Evolutionary conservation across 2,888 invertebrate genomes (phyloP).

Genomic region (Steinernema scapterisci): DNA sequence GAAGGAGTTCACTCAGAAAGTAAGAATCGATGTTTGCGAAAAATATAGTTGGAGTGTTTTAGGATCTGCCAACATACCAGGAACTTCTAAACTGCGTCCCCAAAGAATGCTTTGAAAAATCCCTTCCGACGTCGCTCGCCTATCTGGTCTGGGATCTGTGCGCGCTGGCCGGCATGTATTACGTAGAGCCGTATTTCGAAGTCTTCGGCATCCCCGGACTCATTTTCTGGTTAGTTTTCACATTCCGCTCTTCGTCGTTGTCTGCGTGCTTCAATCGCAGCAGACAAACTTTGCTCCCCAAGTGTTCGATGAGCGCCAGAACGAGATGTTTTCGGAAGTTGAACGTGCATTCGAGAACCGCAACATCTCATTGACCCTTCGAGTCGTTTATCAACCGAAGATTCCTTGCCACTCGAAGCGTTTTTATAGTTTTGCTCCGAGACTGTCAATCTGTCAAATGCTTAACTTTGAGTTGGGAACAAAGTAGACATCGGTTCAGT

Average conservation of each 20-base stretch:
- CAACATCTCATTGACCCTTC: too few relatives aligned
- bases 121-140: slow-evolving; percentile 43
- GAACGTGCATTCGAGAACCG: too few relatives aligned
- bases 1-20: slow-evolving; percentile 12
- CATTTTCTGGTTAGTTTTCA: slow-evolving; percentile 42
- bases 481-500: background rate
- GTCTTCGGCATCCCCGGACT: slow-evolving; percentile 43
- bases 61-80: slow-evolving; percentile 16
- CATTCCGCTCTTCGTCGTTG: background rate
- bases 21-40: background rate
- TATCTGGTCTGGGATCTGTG: slow-evolving; percentile 51
- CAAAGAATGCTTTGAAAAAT: slow-evolving; percentile 55
- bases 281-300: background rate
- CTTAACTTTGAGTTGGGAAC: background rate
- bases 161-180: slow-evolving; percentile 47
- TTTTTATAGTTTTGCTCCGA: background rate
- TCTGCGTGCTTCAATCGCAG: background rate
- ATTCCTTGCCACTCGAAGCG: background rate
- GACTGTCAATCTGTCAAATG: too few relatives aligned
- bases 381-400: background rate
- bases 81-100: slow-evolving; percentile 42
- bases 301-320: too few relatives aligned
- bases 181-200: slow-evolving; percentile 48
- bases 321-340: too few relatives aligned
- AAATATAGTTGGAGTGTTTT: background rate